These are phyloP conservation scores for Otocyon megalotis DNA, from an alignment of 2,113 vertebrate species.

Conservation along the genomic window DNA sequence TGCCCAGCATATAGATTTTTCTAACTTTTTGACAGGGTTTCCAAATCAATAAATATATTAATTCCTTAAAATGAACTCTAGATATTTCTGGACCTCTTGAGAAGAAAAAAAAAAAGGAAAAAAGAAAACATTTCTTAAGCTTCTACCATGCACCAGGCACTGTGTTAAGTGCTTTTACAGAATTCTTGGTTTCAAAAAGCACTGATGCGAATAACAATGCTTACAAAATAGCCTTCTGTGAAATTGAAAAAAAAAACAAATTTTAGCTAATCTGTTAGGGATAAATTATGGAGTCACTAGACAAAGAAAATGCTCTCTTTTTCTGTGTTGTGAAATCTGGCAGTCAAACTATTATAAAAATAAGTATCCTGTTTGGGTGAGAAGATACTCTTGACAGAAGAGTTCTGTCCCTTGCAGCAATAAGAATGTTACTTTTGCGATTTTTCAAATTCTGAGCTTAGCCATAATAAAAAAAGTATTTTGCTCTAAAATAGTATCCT, in stretches of 20 bases:
- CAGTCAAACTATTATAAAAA: neutral
- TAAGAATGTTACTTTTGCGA: neutral
- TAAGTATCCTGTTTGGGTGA: neutral
- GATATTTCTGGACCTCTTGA: neutral
- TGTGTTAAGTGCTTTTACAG: neutral
- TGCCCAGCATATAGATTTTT: neutral
- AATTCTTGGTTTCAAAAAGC: conserved; percentile 42
- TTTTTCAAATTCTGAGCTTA: conserved; percentile 23
- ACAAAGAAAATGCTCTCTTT: neutral
- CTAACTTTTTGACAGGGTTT: neutral
- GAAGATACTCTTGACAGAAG: conserved; percentile 29
- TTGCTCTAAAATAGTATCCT: neutral
- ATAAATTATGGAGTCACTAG: neutral
- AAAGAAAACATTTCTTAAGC: neutral
- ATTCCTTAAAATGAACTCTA: conserved; percentile 16
- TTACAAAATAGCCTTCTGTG: neutral
- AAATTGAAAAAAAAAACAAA: neutral
- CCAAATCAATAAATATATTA: neutral
- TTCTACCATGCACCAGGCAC: neutral
- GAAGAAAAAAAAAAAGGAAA: neutral
- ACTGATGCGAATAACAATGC: neutral
- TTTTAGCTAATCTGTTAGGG: neutral
- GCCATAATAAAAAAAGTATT: conserved; percentile 42
- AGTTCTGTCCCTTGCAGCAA: neutral
- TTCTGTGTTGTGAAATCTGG: neutral